phyloP scores from a whole-genome alignment of 2,113 vertebrate genomes.

The Chloebia gouldiae region DNA sequence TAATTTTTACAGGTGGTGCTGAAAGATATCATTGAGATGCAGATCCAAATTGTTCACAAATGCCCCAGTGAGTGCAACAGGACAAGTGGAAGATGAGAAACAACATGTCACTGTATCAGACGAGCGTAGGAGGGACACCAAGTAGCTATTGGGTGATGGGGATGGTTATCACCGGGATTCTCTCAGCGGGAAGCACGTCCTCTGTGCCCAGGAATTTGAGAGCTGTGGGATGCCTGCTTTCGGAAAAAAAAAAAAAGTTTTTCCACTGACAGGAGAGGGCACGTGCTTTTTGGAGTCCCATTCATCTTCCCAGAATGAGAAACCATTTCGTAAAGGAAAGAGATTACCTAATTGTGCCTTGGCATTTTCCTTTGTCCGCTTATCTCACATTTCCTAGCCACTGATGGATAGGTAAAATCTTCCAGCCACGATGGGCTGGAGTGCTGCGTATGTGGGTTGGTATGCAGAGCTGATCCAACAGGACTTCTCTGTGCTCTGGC shows the following conservation, averaged over 20 bases:
- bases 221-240: background rate
- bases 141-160: background rate
- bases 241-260: background rate
- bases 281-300: background rate
- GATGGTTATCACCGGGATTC: background rate
- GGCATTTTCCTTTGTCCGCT: slow-evolving; percentile 1
- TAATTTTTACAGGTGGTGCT: slow-evolving; percentile 23
- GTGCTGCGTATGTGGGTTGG: background rate
- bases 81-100: slow-evolving; percentile 48
- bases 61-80: background rate
- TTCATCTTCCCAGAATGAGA: background rate
- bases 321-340: slow-evolving; percentile 5
- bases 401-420: slow-evolving; percentile 31
- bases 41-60: slow-evolving; percentile 13
- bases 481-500: background rate
- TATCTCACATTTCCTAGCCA: slow-evolving; percentile 24
- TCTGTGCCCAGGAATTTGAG: slow-evolving; percentile 18
- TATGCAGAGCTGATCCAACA: slow-evolving; percentile 28
- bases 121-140: background rate
- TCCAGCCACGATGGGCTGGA: background rate
- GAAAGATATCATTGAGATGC: slow-evolving; percentile 11
- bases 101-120: background rate
- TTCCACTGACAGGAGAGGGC: background rate
- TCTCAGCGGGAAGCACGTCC: background rate
- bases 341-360: background rate